Base-by-base conservation (phyloP, 2,888 invertebrate genomes). In the Hirtodrosophila cameraria region DNA sequence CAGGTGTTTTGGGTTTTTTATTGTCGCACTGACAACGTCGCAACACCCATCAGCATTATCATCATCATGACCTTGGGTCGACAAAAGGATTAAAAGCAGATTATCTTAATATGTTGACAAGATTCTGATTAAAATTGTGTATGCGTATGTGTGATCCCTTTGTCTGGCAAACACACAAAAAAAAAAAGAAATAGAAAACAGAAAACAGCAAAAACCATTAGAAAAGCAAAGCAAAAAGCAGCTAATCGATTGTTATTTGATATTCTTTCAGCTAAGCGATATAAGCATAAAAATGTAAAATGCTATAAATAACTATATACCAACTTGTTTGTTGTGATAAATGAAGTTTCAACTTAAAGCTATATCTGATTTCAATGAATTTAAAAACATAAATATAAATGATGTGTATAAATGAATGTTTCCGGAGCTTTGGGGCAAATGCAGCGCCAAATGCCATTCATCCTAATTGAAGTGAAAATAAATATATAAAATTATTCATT, bases 31-130 rank as follows among this genome's bases (percentile, higher is more conserved):
- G 60, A 64, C 55, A 57, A 55, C 54, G 30, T 28, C 54, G 57
- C 68, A n/a, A n/a, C n/a, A 64, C 31, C 71, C 53, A 70, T 63
- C 12, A 39, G 45, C 46, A 60, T 52, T 68, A 62, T 78, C 46
- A 64, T 45, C 49, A 60, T 54, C 57, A 53, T 64, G 86, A 83
- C 86, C 87, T 76, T 83, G 86, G 76, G 80, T 86, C 83, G 80
- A 71, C 83, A 71, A 86, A 86, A 50, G 86, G 83, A 83, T 83
- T 87, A 87, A 87, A 85, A 69, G 76, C 61, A 64, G 79, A 87
- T 82, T 87, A 82, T 82, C 82, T 82, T 85, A 85, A 85, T 87
- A 87, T 87, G 82, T 82, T 82, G 82, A 82, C 82, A 82, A 85
- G 87, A 87, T 82, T 67, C 85, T 71, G 85, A 77, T 71, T 71